Evolutionary conservation across 2,113 vertebrate species (phyloP).

Genomic region (Grus americana): DNA sequence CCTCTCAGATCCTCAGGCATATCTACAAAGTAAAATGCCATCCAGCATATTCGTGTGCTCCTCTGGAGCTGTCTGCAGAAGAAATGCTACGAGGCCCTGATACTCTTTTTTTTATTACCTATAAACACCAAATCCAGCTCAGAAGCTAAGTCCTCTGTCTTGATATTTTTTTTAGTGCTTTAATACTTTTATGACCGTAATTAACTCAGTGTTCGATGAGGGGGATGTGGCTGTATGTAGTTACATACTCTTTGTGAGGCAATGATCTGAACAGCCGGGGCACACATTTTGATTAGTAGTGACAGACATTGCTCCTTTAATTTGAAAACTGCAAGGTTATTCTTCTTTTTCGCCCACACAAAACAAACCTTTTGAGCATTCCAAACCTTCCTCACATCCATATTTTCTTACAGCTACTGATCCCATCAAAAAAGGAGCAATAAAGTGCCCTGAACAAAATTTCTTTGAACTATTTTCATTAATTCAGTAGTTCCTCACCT

Average conservation of each 20-base stretch:
- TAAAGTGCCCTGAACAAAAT: not conserved
- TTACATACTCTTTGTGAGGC: not conserved
- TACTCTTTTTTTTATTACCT: slow-evolving; percentile 5
- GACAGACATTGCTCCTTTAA: not conserved
- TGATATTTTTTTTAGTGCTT: slow-evolving; percentile 27
- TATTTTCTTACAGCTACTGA: not conserved
- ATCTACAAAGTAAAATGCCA: not conserved
- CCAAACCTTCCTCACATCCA: not conserved
- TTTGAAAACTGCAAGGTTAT: not conserved
- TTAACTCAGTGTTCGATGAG: slow-evolving; percentile 30
- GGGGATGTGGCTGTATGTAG: not conserved
- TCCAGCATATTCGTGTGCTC: not conserved
- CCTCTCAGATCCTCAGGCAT: not conserved
- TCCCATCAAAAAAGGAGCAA: not conserved
- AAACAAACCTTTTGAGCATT: not conserved
- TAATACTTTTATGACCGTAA: slow-evolving; percentile 12
- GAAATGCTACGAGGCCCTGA: not conserved
- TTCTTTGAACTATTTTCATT: slow-evolving; percentile 14
- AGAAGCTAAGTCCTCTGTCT: slow-evolving; percentile 4
- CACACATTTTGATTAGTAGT: not conserved
- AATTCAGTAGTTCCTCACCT: slow-evolving; percentile 15
- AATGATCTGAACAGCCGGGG: slow-evolving; percentile 8
- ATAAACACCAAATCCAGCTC: slow-evolving; percentile 19
- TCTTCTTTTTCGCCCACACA: not conserved
- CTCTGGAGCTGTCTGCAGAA: not conserved